Conservation (phyloP, 2,797 vertebrate genomes). For the Trachops cirrhosus region DNA sequence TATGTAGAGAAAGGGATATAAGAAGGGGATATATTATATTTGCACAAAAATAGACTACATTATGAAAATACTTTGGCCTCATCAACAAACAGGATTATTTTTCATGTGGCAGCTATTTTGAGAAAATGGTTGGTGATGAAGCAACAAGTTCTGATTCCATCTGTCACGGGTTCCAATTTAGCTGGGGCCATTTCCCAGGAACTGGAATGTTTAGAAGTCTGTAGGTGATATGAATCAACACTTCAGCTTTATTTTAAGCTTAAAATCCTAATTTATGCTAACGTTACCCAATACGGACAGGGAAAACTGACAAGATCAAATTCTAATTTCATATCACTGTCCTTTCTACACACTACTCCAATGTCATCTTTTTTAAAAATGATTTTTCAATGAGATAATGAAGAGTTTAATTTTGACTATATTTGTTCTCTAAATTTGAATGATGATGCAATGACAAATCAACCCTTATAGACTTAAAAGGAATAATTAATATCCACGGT, state of each 20-base stretch:
- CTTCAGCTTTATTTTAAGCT: conserved; percentile 56
- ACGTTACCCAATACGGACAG: background rate
- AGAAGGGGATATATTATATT: background rate
- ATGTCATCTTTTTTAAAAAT: background rate
- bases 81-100: conserved; percentile 39
- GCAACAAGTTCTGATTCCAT: conserved; percentile 51
- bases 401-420: background rate
- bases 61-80: background rate
- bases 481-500: background rate
- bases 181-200: conserved; percentile 28
- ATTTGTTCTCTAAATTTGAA: background rate
- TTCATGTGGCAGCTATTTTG: conserved; percentile 37
- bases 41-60: background rate
- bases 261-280: conserved; percentile 26
- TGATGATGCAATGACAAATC: background rate
- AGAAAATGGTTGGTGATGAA: conserved; percentile 39
- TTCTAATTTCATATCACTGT: background rate
- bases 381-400: conserved; percentile 19
- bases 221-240: conserved; percentile 48
- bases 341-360: background rate
- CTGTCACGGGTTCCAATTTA: conserved; percentile 39
- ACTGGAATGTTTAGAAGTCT: conserved; percentile 18
- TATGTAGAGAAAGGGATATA: background rate
- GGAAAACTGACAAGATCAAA: conserved; percentile 1
- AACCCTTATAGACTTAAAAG: background rate